These are phyloP conservation scores for Sphaerodactylus townsendi DNA, from an alignment of 2,113 vertebrate genomes.

Conservation along the genomic window DNA sequence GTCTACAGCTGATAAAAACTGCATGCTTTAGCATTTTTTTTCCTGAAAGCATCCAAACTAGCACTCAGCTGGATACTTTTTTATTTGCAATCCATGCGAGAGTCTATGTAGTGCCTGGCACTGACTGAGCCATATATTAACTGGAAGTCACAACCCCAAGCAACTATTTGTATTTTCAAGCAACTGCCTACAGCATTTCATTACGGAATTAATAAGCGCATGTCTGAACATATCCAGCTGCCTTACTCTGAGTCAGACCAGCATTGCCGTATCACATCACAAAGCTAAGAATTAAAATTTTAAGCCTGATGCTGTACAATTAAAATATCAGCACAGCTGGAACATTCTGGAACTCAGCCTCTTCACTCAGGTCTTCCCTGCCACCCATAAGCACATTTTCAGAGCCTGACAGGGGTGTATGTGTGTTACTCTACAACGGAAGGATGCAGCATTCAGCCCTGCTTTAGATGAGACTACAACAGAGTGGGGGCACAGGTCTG, in stretches of 20 bases:
- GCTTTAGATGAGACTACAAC: neutral
- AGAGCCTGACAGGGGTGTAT: neutral
- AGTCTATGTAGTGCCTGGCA: conserved; percentile 51
- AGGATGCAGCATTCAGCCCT: neutral
- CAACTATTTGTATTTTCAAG: neutral
- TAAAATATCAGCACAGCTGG: too few relatives aligned
- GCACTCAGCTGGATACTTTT: neutral
- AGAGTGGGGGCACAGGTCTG: neutral
- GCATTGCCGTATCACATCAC: neutral
- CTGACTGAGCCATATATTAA: conserved; percentile 42
- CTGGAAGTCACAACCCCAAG: neutral
- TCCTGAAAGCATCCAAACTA: neutral
- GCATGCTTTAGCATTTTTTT: neutral
- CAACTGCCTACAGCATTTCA: neutral
- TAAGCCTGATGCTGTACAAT: too few relatives aligned
- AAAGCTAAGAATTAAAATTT: neutral
- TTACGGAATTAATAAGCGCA: neutral
- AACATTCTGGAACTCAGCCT: too few relatives aligned
- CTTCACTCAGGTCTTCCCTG: too few relatives aligned
- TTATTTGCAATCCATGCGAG: neutral
- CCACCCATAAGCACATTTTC: too few relatives aligned
- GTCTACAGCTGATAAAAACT: neutral
- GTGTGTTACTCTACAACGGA: neutral
- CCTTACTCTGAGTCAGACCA: neutral
- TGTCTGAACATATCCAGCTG: neutral